Conservation (phyloP, 2,888 invertebrate species). For the Acanthococcus lagerstroemiae region DNA sequence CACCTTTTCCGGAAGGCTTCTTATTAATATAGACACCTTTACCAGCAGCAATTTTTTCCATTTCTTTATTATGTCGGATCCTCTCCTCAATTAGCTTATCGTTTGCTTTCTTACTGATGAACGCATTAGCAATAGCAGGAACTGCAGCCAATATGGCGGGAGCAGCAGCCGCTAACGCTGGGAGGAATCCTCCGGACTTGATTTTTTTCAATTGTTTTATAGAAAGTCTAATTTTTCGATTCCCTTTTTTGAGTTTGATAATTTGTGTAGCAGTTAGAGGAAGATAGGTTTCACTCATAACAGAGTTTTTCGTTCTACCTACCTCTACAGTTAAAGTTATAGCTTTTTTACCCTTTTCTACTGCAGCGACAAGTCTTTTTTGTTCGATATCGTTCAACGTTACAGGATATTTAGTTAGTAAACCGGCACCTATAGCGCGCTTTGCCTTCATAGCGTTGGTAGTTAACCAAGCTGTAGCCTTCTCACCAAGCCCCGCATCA, state of each 20-base stretch:
- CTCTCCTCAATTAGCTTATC: background rate
- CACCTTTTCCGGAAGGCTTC: background rate
- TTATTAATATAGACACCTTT: slow-evolving; percentile 1
- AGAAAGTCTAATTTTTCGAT: background rate
- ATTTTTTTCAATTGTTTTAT: background rate
- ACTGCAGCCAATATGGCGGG: background rate
- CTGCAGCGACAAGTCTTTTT: background rate
- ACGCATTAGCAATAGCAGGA: background rate
- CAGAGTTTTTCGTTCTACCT: background rate
- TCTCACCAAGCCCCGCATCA: slow-evolving; percentile 29
- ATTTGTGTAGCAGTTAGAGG: background rate
- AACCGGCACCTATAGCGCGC: slow-evolving; percentile 34
- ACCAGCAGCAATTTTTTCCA: background rate
- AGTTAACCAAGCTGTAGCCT: slow-evolving; percentile 16
- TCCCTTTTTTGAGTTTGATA: background rate
- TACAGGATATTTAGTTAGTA: background rate
- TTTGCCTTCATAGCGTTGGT: slow-evolving; percentile 31
- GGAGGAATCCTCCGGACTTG: background rate
- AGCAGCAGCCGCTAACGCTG: background rate
- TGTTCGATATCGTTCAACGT: background rate
- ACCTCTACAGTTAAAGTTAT: background rate
- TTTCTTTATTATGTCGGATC: background rate
- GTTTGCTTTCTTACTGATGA: background rate
- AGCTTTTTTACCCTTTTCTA: background rate
- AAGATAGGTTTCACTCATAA: background rate